Evolutionary conservation across 2,888 invertebrate species (phyloP), one percentile per base, ranked within the genome.

Genomic region (Pandemis heparana): DNA sequence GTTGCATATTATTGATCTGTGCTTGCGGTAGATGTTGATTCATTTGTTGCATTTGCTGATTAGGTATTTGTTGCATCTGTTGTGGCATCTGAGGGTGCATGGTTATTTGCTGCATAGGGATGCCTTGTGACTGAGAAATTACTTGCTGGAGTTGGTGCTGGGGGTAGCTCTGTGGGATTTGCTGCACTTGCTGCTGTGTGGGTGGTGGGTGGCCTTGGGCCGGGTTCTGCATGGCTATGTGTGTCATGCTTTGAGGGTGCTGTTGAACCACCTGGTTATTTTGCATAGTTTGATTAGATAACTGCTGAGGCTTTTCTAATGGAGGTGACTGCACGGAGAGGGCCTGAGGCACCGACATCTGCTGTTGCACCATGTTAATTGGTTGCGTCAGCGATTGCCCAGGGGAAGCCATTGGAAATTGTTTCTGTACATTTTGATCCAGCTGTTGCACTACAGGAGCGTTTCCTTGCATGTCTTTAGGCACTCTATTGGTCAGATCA

Each of bases 31-130:
- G 84, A 80, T 94, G 94, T 80, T 94, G 94, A 78, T 89, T 87
- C 79, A 95, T 92, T 87, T 90, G 95, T 84, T 89, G 95, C 91
- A 95, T 93, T 86, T 94, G 95, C 82, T 94, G 94, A 77, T 94
- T 92, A 70, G 94, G 94, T 77, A 94, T 94, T 83, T 94, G 95
- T 80, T 95, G 94, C 91, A 95, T 91, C 80, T 95, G 95, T 79
- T 95, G 95, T 18, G 95, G 92, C 83, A 94, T 92, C 79, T 92
- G 94, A 79, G 94, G 95, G 75, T 94, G 94, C 91, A 95, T 94
- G 43, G 95, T 94, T 77, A 95, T 92, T 80, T 94, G 95, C 81
- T 94, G 95, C 90, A 95, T 93, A 46, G 94, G 85, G 77, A 95
- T 94, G 61, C 90, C 93, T 81, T 94, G 95, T 5, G 93, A 87